Base-by-base conservation (phyloP, 2,888 invertebrate genomes). In the Melieria omissa region DNA sequence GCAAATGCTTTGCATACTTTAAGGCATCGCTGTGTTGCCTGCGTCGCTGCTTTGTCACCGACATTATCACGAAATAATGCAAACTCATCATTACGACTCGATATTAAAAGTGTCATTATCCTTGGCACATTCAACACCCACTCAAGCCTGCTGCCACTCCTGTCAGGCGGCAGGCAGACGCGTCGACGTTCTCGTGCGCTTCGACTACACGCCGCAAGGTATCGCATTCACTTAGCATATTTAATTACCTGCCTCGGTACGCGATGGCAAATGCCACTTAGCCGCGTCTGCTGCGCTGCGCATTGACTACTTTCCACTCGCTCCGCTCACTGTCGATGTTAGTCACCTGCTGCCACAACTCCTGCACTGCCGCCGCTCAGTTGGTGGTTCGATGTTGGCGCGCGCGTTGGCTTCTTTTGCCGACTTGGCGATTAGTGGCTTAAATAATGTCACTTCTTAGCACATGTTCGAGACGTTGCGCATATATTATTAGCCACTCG, bases 51-150 rank as follows among this genome's bases (percentile, higher is more conserved):
- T 29, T 41, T 57, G 7, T 57, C 9, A 16, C 9, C 2, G 29
- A 52, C 52, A 10, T 16, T 67, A 52, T 61, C 60, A 44, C 52
- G 49, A 61, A 61, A 67, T 67, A 67, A 67, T 67, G 44, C 67
- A 67, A 67, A 60, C 67, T 61, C 60, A 67, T 67, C 67, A 67
- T 67, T 67, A 61, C 67, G 61, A 58, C 60, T 67, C 44, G 58
- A 60, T 67, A 67, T 67, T 67, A 67, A 67, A 67, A 79, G 78
- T 78, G 77, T 77, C 80, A 80, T 82, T 80, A 82, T 81, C 79
- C 80, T 74, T 76, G 42, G 67, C 46, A 41, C 4, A 14, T 42
- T 42, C 58, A 9, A 45, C 65, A 8, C 42, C 41, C 44, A 49
- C 47, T 3, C 52, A 41, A 29, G 10, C 12, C 7, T 14, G 1